These are phyloP conservation scores for Rachycentron canadum DNA, from an alignment of 2,797 vertebrate genomes.

Conservation along the genomic window DNA sequence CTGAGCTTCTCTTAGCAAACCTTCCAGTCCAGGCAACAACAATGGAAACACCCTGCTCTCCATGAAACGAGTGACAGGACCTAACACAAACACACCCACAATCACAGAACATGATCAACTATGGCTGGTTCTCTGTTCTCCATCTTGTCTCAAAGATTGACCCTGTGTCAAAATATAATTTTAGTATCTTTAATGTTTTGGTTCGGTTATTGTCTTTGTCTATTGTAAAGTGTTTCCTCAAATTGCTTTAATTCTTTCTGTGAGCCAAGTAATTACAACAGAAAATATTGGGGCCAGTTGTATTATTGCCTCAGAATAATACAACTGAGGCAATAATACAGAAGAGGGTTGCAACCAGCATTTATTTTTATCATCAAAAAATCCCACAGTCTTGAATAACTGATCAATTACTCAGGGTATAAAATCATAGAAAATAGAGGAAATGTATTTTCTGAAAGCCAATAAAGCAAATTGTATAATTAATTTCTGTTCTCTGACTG, in stretches of 20 bases:
- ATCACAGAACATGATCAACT: no score
- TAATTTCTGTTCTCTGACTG: no score
- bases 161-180: no score
- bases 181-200: no score
- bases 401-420: no score
- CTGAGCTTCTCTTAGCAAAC: constrained; percentile 86
- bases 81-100: constrained; percentile 74
- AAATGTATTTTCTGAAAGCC: no score
- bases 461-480: no score
- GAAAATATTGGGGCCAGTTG: neutral
- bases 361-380: neutral
- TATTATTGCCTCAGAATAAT: no score
- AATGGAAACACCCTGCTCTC: constrained; percentile 89
- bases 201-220: no score
- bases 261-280: neutral
- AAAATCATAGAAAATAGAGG: no score
- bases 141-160: no score
- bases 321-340: neutral
- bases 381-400: neutral
- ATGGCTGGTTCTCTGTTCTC: no score
- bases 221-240: neutral
- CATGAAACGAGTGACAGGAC: constrained; percentile 83
- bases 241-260: neutral
- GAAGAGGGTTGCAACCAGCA: neutral
- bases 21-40: constrained; percentile 89